phyloP scores from a whole-genome alignment of 2,797 vertebrate genomes.

The Mormyrus hasselquistii region DNA sequence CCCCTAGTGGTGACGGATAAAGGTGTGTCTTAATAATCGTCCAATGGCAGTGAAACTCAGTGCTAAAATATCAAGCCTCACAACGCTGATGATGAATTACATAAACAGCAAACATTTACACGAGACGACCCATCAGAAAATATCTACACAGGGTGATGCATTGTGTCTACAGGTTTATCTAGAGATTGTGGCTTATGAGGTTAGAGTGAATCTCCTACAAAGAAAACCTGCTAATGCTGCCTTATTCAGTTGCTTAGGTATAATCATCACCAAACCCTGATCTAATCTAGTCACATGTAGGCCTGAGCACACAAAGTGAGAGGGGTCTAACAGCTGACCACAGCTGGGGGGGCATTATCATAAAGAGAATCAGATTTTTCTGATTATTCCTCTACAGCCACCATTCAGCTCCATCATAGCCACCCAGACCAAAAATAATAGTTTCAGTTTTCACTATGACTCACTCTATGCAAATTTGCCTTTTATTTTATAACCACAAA shows the following conservation, averaged over 20 bases:
- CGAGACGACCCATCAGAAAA: neutral
- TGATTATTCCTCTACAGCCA: neutral
- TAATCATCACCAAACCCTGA: neutral
- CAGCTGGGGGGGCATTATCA: neutral
- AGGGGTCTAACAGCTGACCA: neutral
- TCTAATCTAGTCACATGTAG: neutral
- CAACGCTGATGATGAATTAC: neutral
- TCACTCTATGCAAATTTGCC: conserved; percentile 3
- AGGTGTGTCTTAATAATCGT: neutral
- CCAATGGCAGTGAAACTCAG: neutral
- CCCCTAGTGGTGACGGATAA: neutral
- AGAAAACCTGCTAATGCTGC: neutral
- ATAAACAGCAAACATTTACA: neutral
- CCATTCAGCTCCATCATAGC: neutral
- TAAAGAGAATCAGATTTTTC: neutral
- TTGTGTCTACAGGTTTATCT: neutral
- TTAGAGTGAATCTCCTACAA: neutral
- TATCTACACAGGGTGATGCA: neutral
- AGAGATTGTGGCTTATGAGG: neutral
- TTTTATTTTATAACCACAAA: neutral
- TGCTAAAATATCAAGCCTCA: neutral
- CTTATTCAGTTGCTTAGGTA: neutral
- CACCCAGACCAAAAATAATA: neutral
- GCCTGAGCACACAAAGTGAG: neutral
- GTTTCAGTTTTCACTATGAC: neutral